A percentile compares a stretch with the other conserved stretches of the same genome.
phyloP scores from a whole-genome alignment of 2,113 vertebrate species.

The Balaenoptera acutorostrata region DNA sequence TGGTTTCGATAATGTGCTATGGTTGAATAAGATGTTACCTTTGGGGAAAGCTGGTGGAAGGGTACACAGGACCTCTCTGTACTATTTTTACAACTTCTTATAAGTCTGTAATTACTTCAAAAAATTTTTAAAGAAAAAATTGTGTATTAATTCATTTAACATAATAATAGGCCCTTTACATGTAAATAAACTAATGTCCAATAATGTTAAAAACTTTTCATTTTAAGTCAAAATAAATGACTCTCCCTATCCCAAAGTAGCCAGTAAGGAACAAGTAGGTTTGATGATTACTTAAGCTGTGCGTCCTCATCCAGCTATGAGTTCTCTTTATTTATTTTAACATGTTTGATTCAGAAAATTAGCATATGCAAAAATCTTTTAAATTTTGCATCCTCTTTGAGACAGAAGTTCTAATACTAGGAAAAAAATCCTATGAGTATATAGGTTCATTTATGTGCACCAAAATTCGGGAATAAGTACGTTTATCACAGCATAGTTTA shows the following conservation, averaged over 20 bases:
- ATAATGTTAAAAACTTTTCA: not conserved
- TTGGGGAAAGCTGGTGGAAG: not conserved
- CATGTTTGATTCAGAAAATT: not conserved
- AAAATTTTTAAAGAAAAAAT: not conserved
- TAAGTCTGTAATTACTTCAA: not conserved
- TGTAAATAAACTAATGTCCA: not conserved
- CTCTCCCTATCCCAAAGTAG: not conserved
- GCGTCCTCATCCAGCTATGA: not conserved
- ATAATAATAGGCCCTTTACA: not conserved
- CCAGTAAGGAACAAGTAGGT: not conserved
- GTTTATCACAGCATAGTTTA: not conserved
- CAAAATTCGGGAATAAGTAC: not conserved
- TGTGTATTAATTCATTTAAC: not conserved
- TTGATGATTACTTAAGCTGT: not conserved
- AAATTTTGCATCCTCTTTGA: not conserved
- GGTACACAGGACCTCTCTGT: not conserved
- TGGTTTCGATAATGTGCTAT: not conserved
- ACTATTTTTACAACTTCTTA: not conserved
- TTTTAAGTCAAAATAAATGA: not conserved
- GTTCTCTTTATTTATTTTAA: not conserved
- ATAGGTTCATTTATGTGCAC: not conserved
- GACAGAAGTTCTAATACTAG: not conserved
- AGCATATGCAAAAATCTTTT: not conserved
- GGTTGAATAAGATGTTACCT: not conserved
- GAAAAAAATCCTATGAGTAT: not conserved